Evolutionary conservation across 2,797 vertebrate species (phyloP), one percentile per base, ranked within the genome.

Genomic region (Sparidentex hasta): DNA sequence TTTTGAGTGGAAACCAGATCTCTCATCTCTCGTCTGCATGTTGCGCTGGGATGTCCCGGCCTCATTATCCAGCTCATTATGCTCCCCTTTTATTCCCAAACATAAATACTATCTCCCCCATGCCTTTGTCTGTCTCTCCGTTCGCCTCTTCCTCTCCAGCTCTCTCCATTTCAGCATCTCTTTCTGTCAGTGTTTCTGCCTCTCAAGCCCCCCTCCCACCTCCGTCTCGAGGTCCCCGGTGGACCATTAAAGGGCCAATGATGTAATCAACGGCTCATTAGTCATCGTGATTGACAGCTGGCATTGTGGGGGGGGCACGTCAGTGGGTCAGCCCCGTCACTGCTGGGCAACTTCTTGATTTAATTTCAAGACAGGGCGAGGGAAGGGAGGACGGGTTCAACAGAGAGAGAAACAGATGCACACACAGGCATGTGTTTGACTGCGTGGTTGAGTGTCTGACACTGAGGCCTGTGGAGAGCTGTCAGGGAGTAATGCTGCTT

Each of bases 211-310:
- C 13, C 58, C 11, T 18, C 13, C 64, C 18, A 56, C 11, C 20
- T 56, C 3, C 38, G 62, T 21, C 38, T 43, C 3, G 7, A 74
- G 68, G 78, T 88, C 80, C 82, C 85, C 65, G n/a, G 82, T 81
- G 82, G 83, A 90, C 82, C 63, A 88, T 93, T 89, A 89, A 20
- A 78, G 64, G 70, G 43, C 70, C 83, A 67, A 72, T 90, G 91
- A 92, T 90, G 84, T 76, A 83, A 94, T 92, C 83, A 83, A 71
- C 48, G 76, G 71, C 82, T 93, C 91, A 89, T 95, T 93, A 91
- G 92, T 93, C 91, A 93, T 87, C 8, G 29, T 83, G 91, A 93
- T 83, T 90, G 94, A 93, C 93, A 90, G 90, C 71, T 82, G 82
- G 82, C 76, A 51, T 80, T 57, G 83, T 82, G n/a, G 50, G 38